Percentiles rank a stretch among this genome's conserved stretches.
Evolutionary conservation across 1,140 invertebrate genomes (phyloP).

Genomic region (Adoxophyes honmai): DNA sequence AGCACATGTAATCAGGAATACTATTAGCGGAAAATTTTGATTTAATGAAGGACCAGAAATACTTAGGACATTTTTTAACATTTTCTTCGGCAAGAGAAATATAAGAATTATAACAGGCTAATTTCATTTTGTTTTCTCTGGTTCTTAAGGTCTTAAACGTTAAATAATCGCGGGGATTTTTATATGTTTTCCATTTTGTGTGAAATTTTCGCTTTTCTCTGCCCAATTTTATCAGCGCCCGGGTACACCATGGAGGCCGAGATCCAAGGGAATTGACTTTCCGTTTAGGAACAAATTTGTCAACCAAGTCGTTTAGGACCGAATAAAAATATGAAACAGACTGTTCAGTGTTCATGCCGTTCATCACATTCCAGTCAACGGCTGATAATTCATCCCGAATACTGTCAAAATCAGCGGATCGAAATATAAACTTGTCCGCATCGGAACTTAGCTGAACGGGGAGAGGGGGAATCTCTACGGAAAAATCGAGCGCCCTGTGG

Average conservation of each 20-base stretch:
- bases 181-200: neutral
- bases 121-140: neutral
- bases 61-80: neutral
- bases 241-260: neutral
- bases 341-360: neutral
- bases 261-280: neutral
- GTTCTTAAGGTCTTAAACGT: neutral
- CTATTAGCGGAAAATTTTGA: neutral
- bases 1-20: neutral
- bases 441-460: neutral
- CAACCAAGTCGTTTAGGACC: neutral
- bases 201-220: neutral
- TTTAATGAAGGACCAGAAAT: conserved; percentile 13
- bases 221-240: neutral
- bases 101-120: neutral
- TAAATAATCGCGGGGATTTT: neutral
- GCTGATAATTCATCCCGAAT: neutral
- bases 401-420: neutral
- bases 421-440: neutral
- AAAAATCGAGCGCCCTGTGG: neutral
- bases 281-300: neutral
- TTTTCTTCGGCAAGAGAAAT: neutral
- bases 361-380: neutral
- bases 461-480: neutral
- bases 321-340: neutral